A percentile compares a stretch with the other conserved stretches of the same genome.
Evolutionary conservation across 2,113 vertebrate species (phyloP).

Genomic region (Corythoichthys intestinalis): DNA sequence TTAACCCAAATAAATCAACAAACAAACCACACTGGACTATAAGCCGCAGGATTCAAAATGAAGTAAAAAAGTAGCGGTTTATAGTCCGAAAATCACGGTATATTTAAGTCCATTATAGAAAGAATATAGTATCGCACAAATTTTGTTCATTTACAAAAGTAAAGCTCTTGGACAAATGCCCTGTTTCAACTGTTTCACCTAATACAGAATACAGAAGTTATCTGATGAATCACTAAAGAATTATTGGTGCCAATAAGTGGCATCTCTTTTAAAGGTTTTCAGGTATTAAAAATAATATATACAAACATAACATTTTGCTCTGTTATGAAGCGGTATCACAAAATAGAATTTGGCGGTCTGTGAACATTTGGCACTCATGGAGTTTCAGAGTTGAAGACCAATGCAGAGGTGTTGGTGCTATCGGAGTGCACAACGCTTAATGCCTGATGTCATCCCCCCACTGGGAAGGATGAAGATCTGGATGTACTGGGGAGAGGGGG

Average conservation of each 20-base stretch:
- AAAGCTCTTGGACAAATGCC: too few relatives aligned
- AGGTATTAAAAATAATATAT: background rate
- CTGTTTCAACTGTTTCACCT: too few relatives aligned
- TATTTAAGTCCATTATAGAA: too few relatives aligned
- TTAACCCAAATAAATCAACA: too few relatives aligned
- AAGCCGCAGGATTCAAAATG: too few relatives aligned
- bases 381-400: conserved; percentile 32
- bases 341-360: conserved; percentile 14
- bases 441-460: conserved; percentile 69
- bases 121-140: too few relatives aligned
- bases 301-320: background rate
- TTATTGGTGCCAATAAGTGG: background rate
- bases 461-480: conserved; percentile 60
- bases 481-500: conserved; percentile 51
- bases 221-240: too few relatives aligned
- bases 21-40: too few relatives aligned
- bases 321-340: background rate
- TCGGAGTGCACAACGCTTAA: conserved; percentile 56
- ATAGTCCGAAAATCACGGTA: too few relatives aligned
- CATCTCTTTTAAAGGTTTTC: background rate
- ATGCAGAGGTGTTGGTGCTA: conserved; percentile 56
- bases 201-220: too few relatives aligned
- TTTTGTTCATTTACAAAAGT: too few relatives aligned
- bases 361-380: conserved; percentile 17
- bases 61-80: too few relatives aligned